Conservation (phyloP, 2,797 vertebrate species). For the Sarcophilus harrisii region DNA sequence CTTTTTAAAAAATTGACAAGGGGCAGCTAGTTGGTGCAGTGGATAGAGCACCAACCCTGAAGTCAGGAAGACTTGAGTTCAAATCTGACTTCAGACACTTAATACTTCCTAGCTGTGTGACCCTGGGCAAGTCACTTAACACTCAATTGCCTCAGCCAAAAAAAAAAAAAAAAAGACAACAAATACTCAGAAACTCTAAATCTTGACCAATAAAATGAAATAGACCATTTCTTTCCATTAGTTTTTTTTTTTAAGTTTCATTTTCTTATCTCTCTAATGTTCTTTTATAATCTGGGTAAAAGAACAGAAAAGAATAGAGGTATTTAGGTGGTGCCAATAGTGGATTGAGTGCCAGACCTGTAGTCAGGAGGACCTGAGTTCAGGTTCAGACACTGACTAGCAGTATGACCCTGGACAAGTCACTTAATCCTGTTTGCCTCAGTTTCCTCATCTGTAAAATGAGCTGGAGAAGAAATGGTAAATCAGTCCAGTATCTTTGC, state of each 20-base stretch:
- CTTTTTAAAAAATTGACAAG: background rate
- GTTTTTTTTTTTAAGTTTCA: background rate
- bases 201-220: background rate
- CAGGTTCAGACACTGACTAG: background rate
- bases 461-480: background rate
- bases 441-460: background rate
- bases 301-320: background rate
- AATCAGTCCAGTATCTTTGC: background rate
- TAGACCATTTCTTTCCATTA: background rate
- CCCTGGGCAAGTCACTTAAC: too few relatives aligned
- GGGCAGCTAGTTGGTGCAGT: too few relatives aligned
- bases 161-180: background rate
- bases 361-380: background rate
- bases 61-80: too few relatives aligned
- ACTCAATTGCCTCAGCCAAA: too few relatives aligned
- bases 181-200: background rate
- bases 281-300: slow-evolving; percentile 1
- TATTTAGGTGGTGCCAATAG: background rate
- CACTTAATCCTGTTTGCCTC: background rate
- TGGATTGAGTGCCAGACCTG: background rate
- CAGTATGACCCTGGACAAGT: background rate
- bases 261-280: background rate
- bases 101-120: too few relatives aligned
- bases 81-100: too few relatives aligned
- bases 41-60: too few relatives aligned